Evolutionary conservation across 2,888 invertebrate genomes (phyloP).

Genomic region (Dendrolimus houi): DNA sequence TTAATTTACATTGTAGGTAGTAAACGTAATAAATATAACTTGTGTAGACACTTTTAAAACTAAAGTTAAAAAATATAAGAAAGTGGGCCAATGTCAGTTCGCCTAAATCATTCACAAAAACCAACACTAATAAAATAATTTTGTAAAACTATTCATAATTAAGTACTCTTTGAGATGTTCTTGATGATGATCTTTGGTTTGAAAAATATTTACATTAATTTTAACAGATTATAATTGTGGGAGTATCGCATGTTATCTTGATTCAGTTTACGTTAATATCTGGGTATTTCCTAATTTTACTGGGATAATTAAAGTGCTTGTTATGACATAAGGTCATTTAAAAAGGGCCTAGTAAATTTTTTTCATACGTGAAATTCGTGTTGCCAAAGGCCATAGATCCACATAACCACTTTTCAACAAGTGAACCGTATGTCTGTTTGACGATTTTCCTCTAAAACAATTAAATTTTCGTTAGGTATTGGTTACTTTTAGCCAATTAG

Average conservation of each 20-base stretch:
- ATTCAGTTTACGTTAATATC: background rate
- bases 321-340: too few relatives aligned
- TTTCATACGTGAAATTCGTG: too few relatives aligned
- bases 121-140: background rate
- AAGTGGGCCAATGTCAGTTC: conserved; percentile 2
- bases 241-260: background rate
- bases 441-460: too few relatives aligned
- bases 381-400: too few relatives aligned
- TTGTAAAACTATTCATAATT: background rate
- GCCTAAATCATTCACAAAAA: background rate
- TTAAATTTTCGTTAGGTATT: too few relatives aligned
- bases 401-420: too few relatives aligned
- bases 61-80: background rate
- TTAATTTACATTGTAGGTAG: too few relatives aligned
- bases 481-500: too few relatives aligned
- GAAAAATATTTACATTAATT: background rate
- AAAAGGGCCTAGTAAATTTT: too few relatives aligned
- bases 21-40: too few relatives aligned
- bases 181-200: background rate
- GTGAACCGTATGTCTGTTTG: too few relatives aligned
- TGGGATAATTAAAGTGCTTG: too few relatives aligned
- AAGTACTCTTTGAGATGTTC: background rate
- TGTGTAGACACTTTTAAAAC: background rate
- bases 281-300: background rate
- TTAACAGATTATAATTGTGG: background rate